phyloP scores from a whole-genome alignment of 1,140 invertebrate genomes.

The Drosophila pseudoananassae region DNA sequence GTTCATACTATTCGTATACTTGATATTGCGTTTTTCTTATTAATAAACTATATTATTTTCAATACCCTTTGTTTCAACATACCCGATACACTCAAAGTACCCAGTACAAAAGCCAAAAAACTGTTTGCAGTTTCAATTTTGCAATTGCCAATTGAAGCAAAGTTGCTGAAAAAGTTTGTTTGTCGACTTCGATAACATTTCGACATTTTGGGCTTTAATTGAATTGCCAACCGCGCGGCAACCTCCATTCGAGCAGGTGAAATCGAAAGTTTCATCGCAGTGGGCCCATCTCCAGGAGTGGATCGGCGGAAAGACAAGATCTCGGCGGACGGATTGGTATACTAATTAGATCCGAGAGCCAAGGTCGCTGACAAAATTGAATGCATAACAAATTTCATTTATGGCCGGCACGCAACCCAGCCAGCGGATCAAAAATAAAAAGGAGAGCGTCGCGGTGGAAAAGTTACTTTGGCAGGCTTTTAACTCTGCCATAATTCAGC shows the following conservation, averaged over 20 bases:
- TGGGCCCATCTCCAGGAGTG: slow-evolving; percentile 10
- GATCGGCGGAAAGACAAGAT: slow-evolving; percentile 2
- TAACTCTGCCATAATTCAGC: slow-evolving; percentile 78
- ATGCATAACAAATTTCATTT: slow-evolving; percentile 70
- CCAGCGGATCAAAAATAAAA: slow-evolving; percentile 24
- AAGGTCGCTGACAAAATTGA: slow-evolving; percentile 53
- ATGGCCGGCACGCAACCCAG: slow-evolving; percentile 39
- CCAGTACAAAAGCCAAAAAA: slow-evolving; percentile 3
- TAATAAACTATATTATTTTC: too few species aligned
- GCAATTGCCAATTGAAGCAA: slow-evolving; percentile 57
- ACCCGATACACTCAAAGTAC: not conserved
- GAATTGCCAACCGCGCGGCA: slow-evolving; percentile 41
- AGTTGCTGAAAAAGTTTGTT: slow-evolving; percentile 42
- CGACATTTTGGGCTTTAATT: slow-evolving; percentile 58
- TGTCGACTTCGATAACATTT: slow-evolving; percentile 66
- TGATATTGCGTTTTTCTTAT: not conserved
- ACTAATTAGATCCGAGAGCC: slow-evolving; percentile 37
- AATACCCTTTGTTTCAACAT: slow-evolving; percentile 1
- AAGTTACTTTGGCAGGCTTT: slow-evolving; percentile 72
- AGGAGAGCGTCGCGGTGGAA: not conserved
- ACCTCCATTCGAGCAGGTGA: slow-evolving; percentile 30
- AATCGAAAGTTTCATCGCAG: slow-evolving; percentile 39
- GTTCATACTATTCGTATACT: not conserved
- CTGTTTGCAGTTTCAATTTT: slow-evolving; percentile 50
- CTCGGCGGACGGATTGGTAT: slow-evolving; percentile 1